Evolutionary conservation across 2,888 invertebrate species (phyloP).

Genomic region (Dryomyza anilis): DNA sequence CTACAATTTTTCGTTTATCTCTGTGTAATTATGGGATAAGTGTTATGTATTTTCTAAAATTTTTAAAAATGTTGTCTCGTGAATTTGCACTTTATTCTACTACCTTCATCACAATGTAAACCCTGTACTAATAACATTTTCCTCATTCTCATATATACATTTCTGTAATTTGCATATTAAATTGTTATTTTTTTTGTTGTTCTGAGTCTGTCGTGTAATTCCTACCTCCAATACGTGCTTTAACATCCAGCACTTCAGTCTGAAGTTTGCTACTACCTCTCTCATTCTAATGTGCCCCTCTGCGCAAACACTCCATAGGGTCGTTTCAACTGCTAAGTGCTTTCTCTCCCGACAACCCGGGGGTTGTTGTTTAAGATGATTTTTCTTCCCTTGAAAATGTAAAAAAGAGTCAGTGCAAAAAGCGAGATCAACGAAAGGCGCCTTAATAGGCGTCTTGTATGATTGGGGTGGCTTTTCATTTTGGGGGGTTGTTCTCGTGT

Average conservation of each 20-base stretch:
- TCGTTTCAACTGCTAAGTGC: background rate
- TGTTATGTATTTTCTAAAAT: too few relatives aligned
- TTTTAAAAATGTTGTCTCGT: background rate
- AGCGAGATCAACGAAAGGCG: background rate
- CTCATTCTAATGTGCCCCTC: too few relatives aligned
- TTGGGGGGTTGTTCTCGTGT: background rate
- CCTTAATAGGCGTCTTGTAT: background rate
- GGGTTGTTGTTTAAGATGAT: background rate
- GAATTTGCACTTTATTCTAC: background rate
- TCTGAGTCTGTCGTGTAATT: background rate
- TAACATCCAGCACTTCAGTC: background rate
- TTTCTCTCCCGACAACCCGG: background rate
- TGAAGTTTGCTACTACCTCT: background rate
- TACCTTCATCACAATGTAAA: background rate
- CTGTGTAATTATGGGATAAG: too few relatives aligned
- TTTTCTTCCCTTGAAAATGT: background rate
- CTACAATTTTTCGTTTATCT: background rate
- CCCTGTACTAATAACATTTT: too few relatives aligned
- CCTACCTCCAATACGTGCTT: background rate
- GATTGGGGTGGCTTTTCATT: background rate
- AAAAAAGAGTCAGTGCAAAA: background rate
- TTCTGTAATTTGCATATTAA: constrained; percentile 3
- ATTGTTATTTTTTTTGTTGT: too few relatives aligned
- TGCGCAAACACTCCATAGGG: background rate
- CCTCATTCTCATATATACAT: background rate